Conservation (phyloP, 2,113 vertebrate genomes). For the Syngnathus floridae region DNA sequence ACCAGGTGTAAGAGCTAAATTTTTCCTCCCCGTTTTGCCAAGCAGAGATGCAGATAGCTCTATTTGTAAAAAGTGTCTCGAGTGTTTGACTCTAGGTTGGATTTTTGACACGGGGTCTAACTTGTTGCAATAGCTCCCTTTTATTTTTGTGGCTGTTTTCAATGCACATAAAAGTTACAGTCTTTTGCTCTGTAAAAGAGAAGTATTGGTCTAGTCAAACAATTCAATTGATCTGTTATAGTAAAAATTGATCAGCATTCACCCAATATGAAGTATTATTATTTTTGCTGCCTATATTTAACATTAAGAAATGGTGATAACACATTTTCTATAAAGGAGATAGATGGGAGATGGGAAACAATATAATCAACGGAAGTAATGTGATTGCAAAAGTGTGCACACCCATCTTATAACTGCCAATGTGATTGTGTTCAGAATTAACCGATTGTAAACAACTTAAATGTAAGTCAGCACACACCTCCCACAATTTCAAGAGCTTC, state of each 20-base stretch:
- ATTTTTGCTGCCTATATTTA: no score
- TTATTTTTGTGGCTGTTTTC: constrained; percentile 31
- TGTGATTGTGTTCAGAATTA: no score
- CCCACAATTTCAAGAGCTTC: no score
- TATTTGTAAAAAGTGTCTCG: constrained; percentile 66
- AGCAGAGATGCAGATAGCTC: constrained; percentile 59
- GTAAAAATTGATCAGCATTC: constrained; percentile 16
- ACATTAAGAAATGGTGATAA: no score
- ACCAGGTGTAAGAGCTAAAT: constrained; percentile 62
- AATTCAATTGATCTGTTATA: neutral
- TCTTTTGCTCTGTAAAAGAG: constrained; percentile 24
- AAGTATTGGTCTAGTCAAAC: constrained; percentile 23
- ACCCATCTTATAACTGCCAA: neutral
- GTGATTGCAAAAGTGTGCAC: neutral
- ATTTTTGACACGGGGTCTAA: constrained; percentile 47
- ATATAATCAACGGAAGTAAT: no score
- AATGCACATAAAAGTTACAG: constrained; percentile 31
- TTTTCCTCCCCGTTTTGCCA: constrained; percentile 50
- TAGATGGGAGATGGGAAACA: no score
- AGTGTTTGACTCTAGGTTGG: constrained; percentile 62
- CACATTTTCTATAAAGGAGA: no score
- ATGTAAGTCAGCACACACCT: no score
- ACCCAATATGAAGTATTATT: no score
- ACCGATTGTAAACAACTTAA: no score
- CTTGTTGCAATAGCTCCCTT: constrained; percentile 46